Evolutionary conservation across 2,888 invertebrate species (phyloP), one percentile per base, ranked within the genome.

Genomic region (Slavum lentiscoides): DNA sequence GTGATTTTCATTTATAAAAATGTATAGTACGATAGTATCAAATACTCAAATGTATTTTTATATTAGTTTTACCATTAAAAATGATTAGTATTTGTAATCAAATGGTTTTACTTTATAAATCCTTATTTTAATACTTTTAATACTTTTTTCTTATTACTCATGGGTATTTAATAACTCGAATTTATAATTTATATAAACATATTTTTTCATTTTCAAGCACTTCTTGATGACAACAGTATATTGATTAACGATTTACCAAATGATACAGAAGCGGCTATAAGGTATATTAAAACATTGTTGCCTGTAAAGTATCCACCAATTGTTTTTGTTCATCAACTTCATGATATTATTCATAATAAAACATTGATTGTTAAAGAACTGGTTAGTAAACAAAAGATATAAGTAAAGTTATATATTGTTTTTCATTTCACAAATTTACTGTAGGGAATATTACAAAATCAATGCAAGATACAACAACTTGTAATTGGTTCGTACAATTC

Each of bases 251-350:
- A 64, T 55, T 23, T 82, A 19, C 75, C 70, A 5, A 82, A 81
- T 67, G 83, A 83, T 82, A 83, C 83, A 15, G 83, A 83, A 76
- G 82, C 82, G 23, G 83, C 81, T 5, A 76, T 83, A 59, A 64
- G n/a, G 13, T 82, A 68, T 70, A 75, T 83, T n/a, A 81, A 76
- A 43, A 69, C 76, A 49, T 49, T 74, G 11, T 61, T 83, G 23
- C 80, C 80, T 17, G 13, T 30, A 15, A 70, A 72, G 43, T 74
- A 77, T 6, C 82, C 82, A 13, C 81, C 82, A 7, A 72, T 83
- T 37, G 53, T 83, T 49, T 83, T 82, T 61, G 74, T 83, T 21
- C 69, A 77, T 62, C 83, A 83, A 68, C 21, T 83, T 37, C 82
- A 73, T 61, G 81, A 81, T 66, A 69, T 82, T 43, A 37, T 83